phyloP scores from a whole-genome alignment of 1,140 invertebrate genomes.

The Triops longicaudatus region DNA sequence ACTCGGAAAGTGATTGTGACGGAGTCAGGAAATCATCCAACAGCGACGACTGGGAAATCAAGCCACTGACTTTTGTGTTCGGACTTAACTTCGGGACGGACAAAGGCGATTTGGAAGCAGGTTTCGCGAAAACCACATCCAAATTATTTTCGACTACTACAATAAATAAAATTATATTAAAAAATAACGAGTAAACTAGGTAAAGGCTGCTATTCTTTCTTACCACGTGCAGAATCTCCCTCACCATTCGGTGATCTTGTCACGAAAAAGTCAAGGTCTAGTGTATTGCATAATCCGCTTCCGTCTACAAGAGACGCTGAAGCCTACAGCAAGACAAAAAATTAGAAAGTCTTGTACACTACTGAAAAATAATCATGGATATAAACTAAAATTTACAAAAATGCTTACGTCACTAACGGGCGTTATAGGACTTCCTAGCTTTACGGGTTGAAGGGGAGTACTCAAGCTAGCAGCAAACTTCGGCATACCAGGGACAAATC shows the following conservation, averaged over 20 bases:
- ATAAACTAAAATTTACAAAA: too few species aligned
- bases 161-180: neutral
- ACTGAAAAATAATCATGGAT: too few species aligned
- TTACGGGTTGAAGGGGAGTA: neutral
- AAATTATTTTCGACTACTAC: neutral
- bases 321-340: neutral
- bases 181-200: too few species aligned
- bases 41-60: neutral
- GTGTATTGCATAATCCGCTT: neutral
- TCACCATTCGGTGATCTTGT: neutral
- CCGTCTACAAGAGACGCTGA: neutral
- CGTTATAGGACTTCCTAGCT: neutral
- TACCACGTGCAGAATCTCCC: neutral
- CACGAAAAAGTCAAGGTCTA: constrained; percentile 2
- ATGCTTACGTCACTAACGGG: neutral
- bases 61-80: neutral
- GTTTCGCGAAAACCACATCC: constrained; percentile 1
- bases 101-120: neutral
- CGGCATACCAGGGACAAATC: neutral
- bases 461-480: neutral
- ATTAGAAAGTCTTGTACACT: neutral
- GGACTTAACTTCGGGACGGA: neutral
- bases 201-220: too few species aligned
- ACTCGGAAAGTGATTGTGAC: constrained; percentile 10
- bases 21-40: neutral